These are phyloP conservation scores for Leptinotarsa defecta DNA, from an alignment of 1,140 invertebrate species.

Conservation along the genomic window DNA sequence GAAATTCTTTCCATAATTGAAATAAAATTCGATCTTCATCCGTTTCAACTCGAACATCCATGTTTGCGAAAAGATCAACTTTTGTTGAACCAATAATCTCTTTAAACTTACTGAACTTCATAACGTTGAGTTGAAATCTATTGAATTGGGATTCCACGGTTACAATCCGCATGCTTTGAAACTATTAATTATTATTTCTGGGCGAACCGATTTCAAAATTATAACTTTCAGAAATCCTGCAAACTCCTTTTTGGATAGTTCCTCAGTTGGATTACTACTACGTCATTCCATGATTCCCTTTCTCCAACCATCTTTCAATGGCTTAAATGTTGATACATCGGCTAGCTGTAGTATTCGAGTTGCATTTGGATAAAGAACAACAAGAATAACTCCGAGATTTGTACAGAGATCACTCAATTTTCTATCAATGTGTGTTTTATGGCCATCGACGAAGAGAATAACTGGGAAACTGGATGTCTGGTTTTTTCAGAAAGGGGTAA, in stretches of 20 bases:
- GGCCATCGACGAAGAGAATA: too few species aligned
- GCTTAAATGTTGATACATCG: slow-evolving; percentile 14
- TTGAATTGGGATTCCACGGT: background rate
- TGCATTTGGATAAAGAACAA: background rate
- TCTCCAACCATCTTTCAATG: slow-evolving; percentile 20
- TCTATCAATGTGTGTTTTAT: slow-evolving; percentile 41
- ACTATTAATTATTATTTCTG: background rate
- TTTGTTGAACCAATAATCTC: background rate
- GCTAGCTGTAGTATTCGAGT: slow-evolving; percentile 17
- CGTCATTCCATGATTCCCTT: slow-evolving; percentile 9
- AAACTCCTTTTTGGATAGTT: background rate
- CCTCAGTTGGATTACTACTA: background rate
- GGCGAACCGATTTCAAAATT: background rate
- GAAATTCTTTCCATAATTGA: background rate
- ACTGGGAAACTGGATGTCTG: slow-evolving; percentile 43
- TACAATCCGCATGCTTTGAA: background rate
- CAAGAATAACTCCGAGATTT: slow-evolving; percentile 19
- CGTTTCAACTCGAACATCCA: background rate
- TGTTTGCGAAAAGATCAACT: background rate
- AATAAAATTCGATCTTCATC: too few species aligned
- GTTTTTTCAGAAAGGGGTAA: slow-evolving; percentile 45
- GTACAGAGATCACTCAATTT: slow-evolving; percentile 46
- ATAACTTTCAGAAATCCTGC: background rate
- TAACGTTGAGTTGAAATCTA: background rate
- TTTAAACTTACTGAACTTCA: background rate